Conservation (phyloP, 1,140 invertebrate species). For the Pomacea maculata region DNA sequence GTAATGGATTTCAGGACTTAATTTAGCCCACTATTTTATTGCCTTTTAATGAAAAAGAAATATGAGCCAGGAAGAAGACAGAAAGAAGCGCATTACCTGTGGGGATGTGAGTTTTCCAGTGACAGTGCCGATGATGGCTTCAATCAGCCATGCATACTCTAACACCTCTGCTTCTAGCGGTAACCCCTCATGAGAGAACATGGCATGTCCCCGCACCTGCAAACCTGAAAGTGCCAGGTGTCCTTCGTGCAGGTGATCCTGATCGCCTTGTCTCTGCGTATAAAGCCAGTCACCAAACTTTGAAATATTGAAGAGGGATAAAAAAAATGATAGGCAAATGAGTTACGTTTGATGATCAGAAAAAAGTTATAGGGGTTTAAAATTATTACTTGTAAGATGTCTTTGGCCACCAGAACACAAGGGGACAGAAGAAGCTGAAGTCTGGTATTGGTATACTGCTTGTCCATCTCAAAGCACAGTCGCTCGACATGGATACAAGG, state of each 20-base stretch:
- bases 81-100: conserved; percentile 59
- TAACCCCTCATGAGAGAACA: conserved; percentile 93
- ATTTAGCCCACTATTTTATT: neutral
- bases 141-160: conserved; percentile 92
- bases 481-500: conserved; percentile 89
- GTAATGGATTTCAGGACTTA: neutral
- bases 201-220: conserved; percentile 89
- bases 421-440: conserved; percentile 92
- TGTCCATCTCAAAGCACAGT: conserved; percentile 97
- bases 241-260: conserved; percentile 85
- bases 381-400: conserved; percentile 47
- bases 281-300: neutral
- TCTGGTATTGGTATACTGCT: conserved; percentile 88
- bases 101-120: conserved; percentile 68
- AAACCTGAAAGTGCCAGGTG: conserved; percentile 89
- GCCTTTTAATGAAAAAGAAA: no score
- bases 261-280: conserved; percentile 70
- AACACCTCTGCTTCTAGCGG: conserved; percentile 91
- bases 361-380: no score
- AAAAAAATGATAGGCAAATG: neutral
- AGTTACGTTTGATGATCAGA: no score
- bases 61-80: neutral
- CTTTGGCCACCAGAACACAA: conserved; percentile 67
- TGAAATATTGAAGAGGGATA: conserved; percentile 10
- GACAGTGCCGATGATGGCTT: conserved; percentile 71